These are phyloP conservation scores for Ammodytes dubius DNA, from an alignment of 2,113 vertebrate genomes.

Conservation along the genomic window DNA sequence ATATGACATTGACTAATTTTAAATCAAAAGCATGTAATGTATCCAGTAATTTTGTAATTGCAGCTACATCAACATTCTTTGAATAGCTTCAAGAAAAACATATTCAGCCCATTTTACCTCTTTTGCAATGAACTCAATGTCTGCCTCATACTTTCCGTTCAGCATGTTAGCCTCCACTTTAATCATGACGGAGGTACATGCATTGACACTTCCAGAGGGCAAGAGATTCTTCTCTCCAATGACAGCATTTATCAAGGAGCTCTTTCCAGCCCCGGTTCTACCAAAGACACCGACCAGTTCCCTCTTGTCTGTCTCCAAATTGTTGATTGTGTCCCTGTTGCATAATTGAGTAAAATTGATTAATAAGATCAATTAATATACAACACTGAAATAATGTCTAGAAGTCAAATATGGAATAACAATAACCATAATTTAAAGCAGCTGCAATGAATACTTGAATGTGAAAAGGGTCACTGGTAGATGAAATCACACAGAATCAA, in stretches of 20 bases:
- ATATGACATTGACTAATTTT: neutral
- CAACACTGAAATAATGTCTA: neutral
- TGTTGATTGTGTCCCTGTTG: constrained; percentile 27
- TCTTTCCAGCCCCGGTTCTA: constrained; percentile 75
- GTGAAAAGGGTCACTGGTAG: neutral
- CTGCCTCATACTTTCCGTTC: constrained; percentile 54
- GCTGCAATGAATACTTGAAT: no score
- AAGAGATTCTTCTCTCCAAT: constrained; percentile 59
- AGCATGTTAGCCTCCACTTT: constrained; percentile 60
- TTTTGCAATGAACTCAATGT: constrained; percentile 72
- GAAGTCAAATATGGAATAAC: neutral
- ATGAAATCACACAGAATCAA: neutral
- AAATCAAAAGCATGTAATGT: neutral
- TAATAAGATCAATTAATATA: neutral
- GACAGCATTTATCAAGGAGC: constrained; percentile 74
- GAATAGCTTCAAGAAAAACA: neutral
- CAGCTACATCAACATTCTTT: neutral
- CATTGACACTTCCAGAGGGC: constrained; percentile 55
- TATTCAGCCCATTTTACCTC: constrained; percentile 44
- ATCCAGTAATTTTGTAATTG: neutral
- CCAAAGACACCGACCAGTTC: constrained; percentile 74
- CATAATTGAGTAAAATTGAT: neutral
- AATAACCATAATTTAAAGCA: neutral
- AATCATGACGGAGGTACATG: constrained; percentile 77
- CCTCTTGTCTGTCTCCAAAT: constrained; percentile 55